phyloP scores from a whole-genome alignment of 2,888 invertebrate species.

The Steinernema carpocapsae region DNA sequence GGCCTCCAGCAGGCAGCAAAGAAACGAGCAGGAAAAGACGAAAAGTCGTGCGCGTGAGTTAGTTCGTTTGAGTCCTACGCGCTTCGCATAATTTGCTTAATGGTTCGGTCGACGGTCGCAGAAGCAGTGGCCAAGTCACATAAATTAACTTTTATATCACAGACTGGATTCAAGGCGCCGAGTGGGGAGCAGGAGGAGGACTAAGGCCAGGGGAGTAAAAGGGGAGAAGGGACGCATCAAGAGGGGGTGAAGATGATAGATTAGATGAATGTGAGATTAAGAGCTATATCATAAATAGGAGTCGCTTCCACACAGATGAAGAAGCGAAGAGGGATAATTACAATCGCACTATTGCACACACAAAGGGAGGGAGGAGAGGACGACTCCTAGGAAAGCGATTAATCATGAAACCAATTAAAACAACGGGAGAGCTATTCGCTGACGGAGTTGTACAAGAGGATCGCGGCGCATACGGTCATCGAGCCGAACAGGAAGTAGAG shows the following conservation, averaged over 20 bases:
- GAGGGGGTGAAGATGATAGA: background rate
- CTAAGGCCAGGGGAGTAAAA: background rate
- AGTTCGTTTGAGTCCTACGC: background rate
- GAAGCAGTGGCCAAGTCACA: background rate
- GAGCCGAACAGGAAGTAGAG: slow-evolving; percentile 66
- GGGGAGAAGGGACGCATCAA: background rate
- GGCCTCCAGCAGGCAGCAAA: background rate
- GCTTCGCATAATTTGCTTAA: slow-evolving; percentile 29
- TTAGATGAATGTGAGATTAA: background rate
- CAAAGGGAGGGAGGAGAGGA: background rate
- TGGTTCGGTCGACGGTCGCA: too few relatives aligned
- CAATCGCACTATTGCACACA: slow-evolving; percentile 9
- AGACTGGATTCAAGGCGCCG: slow-evolving; percentile 2
- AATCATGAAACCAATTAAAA: slow-evolving; percentile 1
- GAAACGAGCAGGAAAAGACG: too few relatives aligned
- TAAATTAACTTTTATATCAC: slow-evolving; percentile 30
- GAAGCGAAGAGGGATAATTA: too few relatives aligned
- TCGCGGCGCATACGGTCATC: slow-evolving; percentile 61
- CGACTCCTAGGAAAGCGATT: too few relatives aligned
- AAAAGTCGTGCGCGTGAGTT: background rate
- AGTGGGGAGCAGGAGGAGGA: background rate
- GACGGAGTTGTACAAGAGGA: slow-evolving; percentile 69
- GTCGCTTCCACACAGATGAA: too few relatives aligned
- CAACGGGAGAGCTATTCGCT: slow-evolving; percentile 55
- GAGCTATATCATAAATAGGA: background rate